Percentiles rank a stretch among this genome's conserved stretches.
phyloP scores from a whole-genome alignment of 2,797 vertebrate species.

The Sebastes flavidus region DNA sequence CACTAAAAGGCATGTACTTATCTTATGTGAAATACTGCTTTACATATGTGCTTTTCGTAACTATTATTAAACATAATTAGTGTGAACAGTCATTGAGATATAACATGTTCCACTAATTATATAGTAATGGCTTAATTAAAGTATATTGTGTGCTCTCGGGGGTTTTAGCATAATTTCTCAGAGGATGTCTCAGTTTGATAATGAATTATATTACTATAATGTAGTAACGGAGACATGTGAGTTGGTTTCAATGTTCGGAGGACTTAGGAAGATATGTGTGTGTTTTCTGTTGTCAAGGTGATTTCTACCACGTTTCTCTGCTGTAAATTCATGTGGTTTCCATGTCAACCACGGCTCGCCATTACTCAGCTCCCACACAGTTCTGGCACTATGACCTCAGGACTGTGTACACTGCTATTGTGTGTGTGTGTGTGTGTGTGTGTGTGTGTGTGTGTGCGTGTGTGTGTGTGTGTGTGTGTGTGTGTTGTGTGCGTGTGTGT shows the following conservation, averaged over 20 bases:
- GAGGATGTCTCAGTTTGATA: neutral
- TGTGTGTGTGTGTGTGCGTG: neutral
- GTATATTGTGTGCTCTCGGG: neutral
- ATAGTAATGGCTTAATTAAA: neutral
- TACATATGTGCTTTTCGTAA: neutral
- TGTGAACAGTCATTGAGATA: neutral
- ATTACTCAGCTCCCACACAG: conserved; percentile 71
- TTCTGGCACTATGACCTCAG: conserved; percentile 58
- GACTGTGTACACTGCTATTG: conserved; percentile 29
- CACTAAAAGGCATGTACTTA: neutral
- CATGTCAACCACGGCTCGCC: conserved; percentile 73
- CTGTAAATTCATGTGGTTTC: conserved; percentile 73
- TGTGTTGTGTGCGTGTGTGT: neutral
- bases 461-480: neutral
- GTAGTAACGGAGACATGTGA: neutral
- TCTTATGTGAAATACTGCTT: neutral
- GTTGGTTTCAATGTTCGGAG: neutral
- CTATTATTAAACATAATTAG: neutral
- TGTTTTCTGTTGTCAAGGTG: conserved; percentile 45
- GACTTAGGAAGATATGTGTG: conserved; percentile 13
- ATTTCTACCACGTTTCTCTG: conserved; percentile 44
- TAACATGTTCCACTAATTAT: neutral
- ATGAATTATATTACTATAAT: neutral
- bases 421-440: neutral
- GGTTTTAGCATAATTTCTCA: neutral